phyloP scores from a whole-genome alignment of 1,140 invertebrate genomes.

The Neodiprion virginianus region DNA sequence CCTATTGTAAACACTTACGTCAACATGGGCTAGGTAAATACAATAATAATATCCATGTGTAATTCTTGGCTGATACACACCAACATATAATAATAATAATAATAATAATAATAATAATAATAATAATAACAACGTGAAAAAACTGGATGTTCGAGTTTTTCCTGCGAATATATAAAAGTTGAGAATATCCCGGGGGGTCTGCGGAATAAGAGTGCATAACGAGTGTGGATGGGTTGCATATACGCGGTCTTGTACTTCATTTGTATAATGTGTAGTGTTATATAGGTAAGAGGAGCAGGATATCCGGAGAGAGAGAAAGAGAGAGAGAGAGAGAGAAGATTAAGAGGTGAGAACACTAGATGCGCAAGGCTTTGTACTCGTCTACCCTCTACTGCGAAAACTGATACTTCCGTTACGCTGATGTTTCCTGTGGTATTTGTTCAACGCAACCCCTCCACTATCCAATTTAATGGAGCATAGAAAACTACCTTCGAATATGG shows the following conservation, averaged over 20 bases:
- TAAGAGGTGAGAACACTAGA: background rate
- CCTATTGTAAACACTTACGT: background rate
- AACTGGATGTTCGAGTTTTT: no score
- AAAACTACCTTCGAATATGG: no score
- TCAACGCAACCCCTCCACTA: background rate
- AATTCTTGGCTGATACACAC: no score
- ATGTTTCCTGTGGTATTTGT: background rate
- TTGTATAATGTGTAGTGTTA: background rate
- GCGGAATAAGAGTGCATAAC: no score
- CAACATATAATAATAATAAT: no score
- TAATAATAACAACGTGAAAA: no score
- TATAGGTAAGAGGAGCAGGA: background rate
- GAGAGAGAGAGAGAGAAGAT: background rate
- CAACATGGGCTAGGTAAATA: background rate
- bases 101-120: no score
- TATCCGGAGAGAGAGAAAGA: background rate
- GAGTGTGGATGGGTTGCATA: no score
- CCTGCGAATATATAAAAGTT: no score
- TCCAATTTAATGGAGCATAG: background rate
- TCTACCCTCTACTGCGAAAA: background rate
- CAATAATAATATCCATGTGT: background rate
- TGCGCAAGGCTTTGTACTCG: background rate
- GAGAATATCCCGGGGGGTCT: no score
- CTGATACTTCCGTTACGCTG: background rate
- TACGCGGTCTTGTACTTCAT: no score